Base-by-base conservation (phyloP, 2,888 invertebrate genomes). In the Mythimna loreyi region DNA sequence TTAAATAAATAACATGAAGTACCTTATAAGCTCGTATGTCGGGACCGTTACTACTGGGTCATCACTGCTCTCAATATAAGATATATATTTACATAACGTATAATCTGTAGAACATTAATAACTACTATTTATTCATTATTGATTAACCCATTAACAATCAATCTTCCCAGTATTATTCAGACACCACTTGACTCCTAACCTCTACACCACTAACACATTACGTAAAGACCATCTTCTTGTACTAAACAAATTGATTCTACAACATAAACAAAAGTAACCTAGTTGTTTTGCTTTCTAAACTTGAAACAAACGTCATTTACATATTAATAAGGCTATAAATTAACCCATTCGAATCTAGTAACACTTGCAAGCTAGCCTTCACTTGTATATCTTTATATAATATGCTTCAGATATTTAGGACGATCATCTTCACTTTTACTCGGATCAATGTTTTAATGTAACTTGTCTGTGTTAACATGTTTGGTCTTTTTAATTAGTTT, bases 321-420 rank as follows among this genome's bases (percentile, higher is more conserved):
- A 83, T 83, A 83, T 83, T 72, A 83, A 83, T 83, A 78, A 80
- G 73, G 61, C 36, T 50, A 83, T 83, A 83, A 83, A 83, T 81
- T 75, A 81, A 80, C 66, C 62, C 71, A 81, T 81, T 60, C 47
- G 47, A 73, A 71, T 21, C 59, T 53, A 59, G 64, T 55, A 81
- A 77, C 71, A 76, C 79, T 77, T 72, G 71, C 81, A 47, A 78
- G 61, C 52, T 61, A 49, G 57, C 72, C 78, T 72, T 78, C 82
- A 76, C 81, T 83, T 77, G 67, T 43, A 30, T 13, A 49, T 19
- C 2, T 56, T 80, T 82, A 72, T 65, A 58, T 82, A 82, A 83
- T 28, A 47, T 67, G 72, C 52, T 65, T 30, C 40, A 25, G 43
- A 55, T 55, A 75, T 77, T 83, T 76, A 50, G 71, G 57, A 63